Conservation (phyloP, 2,888 invertebrate species). For the Eucriotettix oculatus region DNA sequence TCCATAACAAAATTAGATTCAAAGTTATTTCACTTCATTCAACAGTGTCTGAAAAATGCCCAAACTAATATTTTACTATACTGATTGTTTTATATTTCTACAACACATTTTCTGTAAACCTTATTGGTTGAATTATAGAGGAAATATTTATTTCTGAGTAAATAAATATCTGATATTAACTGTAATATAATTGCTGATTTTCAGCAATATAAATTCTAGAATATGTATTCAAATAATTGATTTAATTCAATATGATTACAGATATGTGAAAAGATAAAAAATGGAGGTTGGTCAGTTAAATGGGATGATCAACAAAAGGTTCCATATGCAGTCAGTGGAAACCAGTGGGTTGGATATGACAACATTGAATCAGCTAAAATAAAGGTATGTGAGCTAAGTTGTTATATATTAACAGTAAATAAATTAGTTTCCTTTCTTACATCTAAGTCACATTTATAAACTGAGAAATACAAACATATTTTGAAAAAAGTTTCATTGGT, state of each 20-base stretch:
- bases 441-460: too few species aligned
- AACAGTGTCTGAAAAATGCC: neutral
- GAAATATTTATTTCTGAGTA: too few species aligned
- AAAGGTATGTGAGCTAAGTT: slow-evolving; percentile 25
- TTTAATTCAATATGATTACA: neutral
- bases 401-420: too few species aligned
- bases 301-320: slow-evolving; percentile 25
- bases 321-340: slow-evolving; percentile 27
- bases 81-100: too few species aligned
- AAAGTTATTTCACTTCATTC: too few species aligned
- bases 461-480: too few species aligned
- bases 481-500: too few species aligned
- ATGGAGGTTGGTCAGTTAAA: slow-evolving; percentile 20
- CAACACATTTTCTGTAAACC: too few species aligned
- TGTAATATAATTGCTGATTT: neutral
- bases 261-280: slow-evolving; percentile 21
- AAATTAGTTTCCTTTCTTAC: too few species aligned
- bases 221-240: too few species aligned
- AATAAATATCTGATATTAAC: neutral
- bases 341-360: slow-evolving; percentile 55
- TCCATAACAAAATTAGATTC: too few species aligned
- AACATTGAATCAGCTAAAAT: slow-evolving; percentile 33
- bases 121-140: too few species aligned
- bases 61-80: neutral
- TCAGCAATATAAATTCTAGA: slow-evolving; percentile 15